Conservation (phyloP, 2,888 invertebrate genomes). For the Drosophila fungiperda region DNA sequence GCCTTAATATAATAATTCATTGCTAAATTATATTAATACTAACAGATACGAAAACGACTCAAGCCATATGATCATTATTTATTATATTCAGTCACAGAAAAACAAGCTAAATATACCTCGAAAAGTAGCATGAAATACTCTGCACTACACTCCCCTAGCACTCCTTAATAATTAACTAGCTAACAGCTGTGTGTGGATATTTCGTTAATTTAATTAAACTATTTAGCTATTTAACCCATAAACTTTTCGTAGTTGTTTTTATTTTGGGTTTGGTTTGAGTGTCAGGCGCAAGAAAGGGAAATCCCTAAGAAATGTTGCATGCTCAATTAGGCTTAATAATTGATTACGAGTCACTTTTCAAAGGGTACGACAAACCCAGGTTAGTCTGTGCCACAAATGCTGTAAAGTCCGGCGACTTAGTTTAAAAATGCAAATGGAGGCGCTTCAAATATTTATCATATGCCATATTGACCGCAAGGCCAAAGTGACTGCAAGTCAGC, state of each 20-base stretch:
- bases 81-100: background rate
- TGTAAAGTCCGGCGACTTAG: slow-evolving; percentile 37
- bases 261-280: background rate
- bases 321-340: slow-evolving; percentile 53
- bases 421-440: slow-evolving; percentile 24
- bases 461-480: slow-evolving; percentile 52
- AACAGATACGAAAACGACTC: background rate
- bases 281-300: background rate
- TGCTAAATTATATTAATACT: background rate
- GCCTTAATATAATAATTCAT: background rate
- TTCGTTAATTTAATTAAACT: slow-evolving; percentile 40
- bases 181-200: slow-evolving; percentile 8
- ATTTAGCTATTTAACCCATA: slow-evolving; percentile 17
- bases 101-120: background rate
- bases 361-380: slow-evolving; percentile 24
- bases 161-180: slow-evolving; percentile 28
- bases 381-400: slow-evolving; percentile 29
- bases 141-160: too few relatives aligned
- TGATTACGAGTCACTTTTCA: slow-evolving; percentile 42
- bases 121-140: background rate
- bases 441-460: slow-evolving; percentile 66
- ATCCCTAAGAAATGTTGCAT: slow-evolving; percentile 26
- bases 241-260: slow-evolving; percentile 6
- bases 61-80: background rate
- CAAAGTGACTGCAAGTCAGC: slow-evolving; percentile 15